These are phyloP conservation scores for Gasterosteus aculeatus DNA, from an alignment of 2,113 vertebrate species.

Conservation along the genomic window DNA sequence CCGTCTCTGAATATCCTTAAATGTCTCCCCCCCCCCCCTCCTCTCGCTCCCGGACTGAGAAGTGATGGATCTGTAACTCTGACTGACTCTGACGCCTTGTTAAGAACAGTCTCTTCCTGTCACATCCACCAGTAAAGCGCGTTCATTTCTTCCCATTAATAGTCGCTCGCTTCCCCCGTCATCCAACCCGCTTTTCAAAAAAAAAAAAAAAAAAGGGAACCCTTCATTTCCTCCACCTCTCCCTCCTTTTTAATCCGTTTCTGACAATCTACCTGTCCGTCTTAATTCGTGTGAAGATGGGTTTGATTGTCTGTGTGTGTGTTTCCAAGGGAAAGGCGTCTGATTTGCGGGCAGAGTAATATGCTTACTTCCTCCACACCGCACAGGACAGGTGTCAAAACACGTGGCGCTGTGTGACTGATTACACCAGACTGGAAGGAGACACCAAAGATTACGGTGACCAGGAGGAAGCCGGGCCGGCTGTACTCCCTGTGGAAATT, in stretches of 20 bases:
- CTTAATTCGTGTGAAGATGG: slow-evolving; percentile 74
- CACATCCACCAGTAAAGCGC: slow-evolving; percentile 79
- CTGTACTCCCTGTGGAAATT: slow-evolving; percentile 67
- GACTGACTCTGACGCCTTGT: slow-evolving; percentile 83
- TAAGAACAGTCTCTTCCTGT: slow-evolving; percentile 82
- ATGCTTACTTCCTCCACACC: slow-evolving; percentile 68
- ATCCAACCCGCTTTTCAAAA: slow-evolving; percentile 64
- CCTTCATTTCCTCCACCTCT: slow-evolving; percentile 62
- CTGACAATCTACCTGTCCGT: slow-evolving; percentile 80
- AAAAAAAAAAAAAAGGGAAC: slow-evolving; percentile 32
- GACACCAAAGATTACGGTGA: slow-evolving; percentile 73
- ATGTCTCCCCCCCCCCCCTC: slow-evolving; percentile 49
- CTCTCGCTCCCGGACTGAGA: slow-evolving; percentile 40
- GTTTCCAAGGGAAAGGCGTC: slow-evolving; percentile 56
- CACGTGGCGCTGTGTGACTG: slow-evolving; percentile 70
- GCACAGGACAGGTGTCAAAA: slow-evolving; percentile 78
- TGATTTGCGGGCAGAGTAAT: slow-evolving; percentile 60
- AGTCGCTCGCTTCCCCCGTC: slow-evolving; percentile 71
- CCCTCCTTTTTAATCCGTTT: slow-evolving; percentile 72
- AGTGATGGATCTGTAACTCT: slow-evolving; percentile 83
- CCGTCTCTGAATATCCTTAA: slow-evolving; percentile 76
- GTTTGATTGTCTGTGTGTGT: slow-evolving; percentile 69
- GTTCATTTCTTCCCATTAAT: slow-evolving; percentile 83
- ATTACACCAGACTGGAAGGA: slow-evolving; percentile 71
- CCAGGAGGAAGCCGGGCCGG: slow-evolving; percentile 62